Evolutionary conservation across 2,888 invertebrate species (phyloP).

Genomic region (Macrophya annulata): DNA sequence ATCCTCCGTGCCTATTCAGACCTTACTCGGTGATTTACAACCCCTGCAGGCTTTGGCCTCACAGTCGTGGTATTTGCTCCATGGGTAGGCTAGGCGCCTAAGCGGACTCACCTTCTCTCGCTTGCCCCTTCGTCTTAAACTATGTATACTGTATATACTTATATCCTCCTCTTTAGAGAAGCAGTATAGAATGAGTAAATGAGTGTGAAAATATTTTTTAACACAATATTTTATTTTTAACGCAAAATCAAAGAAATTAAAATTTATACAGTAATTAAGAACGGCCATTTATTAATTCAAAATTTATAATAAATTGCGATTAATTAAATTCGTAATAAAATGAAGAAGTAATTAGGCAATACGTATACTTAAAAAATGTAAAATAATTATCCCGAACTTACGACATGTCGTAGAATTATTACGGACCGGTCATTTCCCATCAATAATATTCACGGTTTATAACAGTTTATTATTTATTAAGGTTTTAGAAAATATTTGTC

Average conservation of each 20-base stretch:
- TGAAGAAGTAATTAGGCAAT: too few relatives aligned
- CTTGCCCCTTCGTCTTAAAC: background rate
- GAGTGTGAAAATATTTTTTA: background rate
- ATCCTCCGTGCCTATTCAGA: slow-evolving; percentile 2
- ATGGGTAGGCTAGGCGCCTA: slow-evolving; percentile 48
- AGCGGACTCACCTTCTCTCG: slow-evolving; percentile 29
- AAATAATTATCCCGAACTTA: background rate
- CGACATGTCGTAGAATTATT: background rate
- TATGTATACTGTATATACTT: slow-evolving; percentile 11
- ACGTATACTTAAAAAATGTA: background rate
- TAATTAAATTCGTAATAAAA: background rate
- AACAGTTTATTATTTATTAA: background rate
- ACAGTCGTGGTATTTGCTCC: slow-evolving; percentile 43
- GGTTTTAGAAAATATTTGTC: background rate
- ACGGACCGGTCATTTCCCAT: background rate
- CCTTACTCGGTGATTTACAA: slow-evolving; percentile 58
- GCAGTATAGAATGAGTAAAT: background rate
- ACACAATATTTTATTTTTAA: background rate
- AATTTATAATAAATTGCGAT: too few relatives aligned
- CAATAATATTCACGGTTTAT: background rate
- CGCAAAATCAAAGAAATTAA: background rate
- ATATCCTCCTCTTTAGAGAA: background rate
- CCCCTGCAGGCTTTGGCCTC: slow-evolving; percentile 39
- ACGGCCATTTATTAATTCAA: too few relatives aligned
- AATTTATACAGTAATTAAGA: too few relatives aligned